A percentile compares a stretch with the other conserved stretches of the same genome.
These are phyloP conservation scores for Caenorhabditis briggsae DNA, from an alignment of 1,140 invertebrate species.

Conservation along the genomic window DNA sequence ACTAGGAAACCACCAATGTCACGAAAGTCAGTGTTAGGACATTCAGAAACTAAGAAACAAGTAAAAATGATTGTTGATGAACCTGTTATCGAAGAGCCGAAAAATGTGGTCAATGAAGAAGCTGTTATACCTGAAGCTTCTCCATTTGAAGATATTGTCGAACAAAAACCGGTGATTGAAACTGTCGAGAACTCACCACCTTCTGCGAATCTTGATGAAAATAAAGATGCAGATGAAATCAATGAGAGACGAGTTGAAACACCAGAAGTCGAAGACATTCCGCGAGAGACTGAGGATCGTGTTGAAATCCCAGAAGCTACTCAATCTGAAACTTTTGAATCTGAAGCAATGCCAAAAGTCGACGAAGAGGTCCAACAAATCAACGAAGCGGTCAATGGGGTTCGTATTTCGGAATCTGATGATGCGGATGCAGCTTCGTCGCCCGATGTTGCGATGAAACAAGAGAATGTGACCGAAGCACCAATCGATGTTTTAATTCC, in stretches of 20 bases:
- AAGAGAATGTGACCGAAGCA: neutral
- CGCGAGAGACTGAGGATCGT: neutral
- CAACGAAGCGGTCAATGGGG: no score
- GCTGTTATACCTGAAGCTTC: neutral
- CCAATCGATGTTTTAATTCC: no score
- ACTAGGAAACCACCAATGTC: constrained; percentile 1
- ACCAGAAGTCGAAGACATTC: neutral
- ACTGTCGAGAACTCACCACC: no score
- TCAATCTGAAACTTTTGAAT: no score
- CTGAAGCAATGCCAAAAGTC: no score
- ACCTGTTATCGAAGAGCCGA: neutral
- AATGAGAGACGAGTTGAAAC: neutral
- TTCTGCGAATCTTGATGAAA: neutral
- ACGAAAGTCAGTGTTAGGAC: neutral
- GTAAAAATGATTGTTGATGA: neutral
- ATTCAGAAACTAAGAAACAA: constrained; percentile 15
- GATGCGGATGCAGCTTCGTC: no score
- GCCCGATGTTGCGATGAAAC: neutral
- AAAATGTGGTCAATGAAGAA: neutral
- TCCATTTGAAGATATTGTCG: neutral
- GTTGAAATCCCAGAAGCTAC: no score
- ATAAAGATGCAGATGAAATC: no score
- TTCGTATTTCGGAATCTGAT: no score
- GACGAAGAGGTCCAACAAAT: no score
- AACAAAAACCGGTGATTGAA: neutral